These are phyloP conservation scores for Tokudaia muenninki DNA, from an alignment of 2,797 vertebrate genomes.

Conservation along the genomic window DNA sequence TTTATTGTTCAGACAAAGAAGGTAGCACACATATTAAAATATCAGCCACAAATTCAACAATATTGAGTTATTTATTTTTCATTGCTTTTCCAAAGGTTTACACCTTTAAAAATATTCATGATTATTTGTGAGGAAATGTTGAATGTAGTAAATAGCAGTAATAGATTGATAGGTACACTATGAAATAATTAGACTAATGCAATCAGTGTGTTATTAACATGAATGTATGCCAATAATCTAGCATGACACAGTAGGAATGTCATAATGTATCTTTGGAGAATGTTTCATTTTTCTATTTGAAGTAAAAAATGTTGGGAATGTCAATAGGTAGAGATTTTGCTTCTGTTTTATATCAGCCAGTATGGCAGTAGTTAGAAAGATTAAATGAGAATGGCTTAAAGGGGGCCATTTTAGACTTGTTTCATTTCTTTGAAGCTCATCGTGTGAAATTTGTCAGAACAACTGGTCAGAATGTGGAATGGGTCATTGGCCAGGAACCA, in stretches of 20 bases:
- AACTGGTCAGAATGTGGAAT: not conserved
- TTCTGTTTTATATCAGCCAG: not conserved
- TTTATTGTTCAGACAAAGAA: not conserved
- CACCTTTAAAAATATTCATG: not conserved
- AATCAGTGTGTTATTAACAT: not conserved
- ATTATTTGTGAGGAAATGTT: not conserved
- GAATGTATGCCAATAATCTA: not conserved
- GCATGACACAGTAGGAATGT: not conserved
- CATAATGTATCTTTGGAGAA: not conserved
- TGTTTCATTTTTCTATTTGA: not conserved
- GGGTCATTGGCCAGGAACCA: not conserved
- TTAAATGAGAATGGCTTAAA: constrained; percentile 30
- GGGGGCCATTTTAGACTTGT: not conserved
- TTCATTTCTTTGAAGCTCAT: constrained; percentile 11
- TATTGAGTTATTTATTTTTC: not conserved
- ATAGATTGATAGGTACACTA: not conserved
- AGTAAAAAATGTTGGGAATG: not conserved
- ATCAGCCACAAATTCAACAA: not conserved
- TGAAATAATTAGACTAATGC: not conserved
- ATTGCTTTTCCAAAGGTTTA: not conserved
- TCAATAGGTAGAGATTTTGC: not conserved
- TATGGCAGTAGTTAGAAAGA: constrained; percentile 2
- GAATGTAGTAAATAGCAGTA: not conserved
- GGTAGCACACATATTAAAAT: constrained; percentile 8
- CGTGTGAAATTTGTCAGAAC: constrained; percentile 39